phyloP scores from a whole-genome alignment of 2,888 invertebrate genomes.

The Miltochrista miniata region DNA sequence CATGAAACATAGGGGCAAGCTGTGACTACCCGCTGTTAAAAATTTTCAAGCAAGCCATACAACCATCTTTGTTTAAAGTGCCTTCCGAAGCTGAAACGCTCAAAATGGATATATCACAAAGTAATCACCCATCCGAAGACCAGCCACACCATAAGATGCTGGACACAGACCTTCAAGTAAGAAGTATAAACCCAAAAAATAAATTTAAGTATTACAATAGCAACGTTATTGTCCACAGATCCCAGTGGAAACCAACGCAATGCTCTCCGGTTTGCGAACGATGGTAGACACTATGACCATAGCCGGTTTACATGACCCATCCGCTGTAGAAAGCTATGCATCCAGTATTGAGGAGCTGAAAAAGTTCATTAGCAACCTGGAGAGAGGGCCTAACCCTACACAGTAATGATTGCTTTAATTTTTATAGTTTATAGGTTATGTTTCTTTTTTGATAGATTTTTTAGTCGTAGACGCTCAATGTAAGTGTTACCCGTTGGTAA shows the following conservation, averaged over 20 bases:
- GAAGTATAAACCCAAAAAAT: no score
- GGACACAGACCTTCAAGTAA: no score
- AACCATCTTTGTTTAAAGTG: no score
- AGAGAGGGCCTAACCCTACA: background rate
- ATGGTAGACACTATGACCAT: constrained; percentile 12
- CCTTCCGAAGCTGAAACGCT: no score
- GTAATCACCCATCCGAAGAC: no score
- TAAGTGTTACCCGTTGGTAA: no score
- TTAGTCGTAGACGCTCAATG: background rate
- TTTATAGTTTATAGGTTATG: background rate
- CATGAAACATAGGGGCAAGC: no score
- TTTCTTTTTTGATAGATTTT: background rate
- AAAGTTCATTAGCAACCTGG: background rate
- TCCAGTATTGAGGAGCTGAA: background rate
- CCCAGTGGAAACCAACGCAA: constrained; percentile 2
- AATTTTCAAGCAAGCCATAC: no score
- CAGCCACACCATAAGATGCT: no score
- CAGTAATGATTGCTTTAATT: background rate
- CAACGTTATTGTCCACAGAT: background rate
- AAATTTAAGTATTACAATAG: no score
- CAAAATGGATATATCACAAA: no score
- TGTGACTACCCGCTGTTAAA: no score
- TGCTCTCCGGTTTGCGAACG: constrained; percentile 2
- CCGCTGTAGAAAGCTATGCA: constrained; percentile 1
- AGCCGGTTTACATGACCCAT: constrained; percentile 3